A percentile compares a stretch with the other conserved stretches of the same genome.
phyloP scores from a whole-genome alignment of 2,113 vertebrate species.

The Nyctibius bracteatus region DNA sequence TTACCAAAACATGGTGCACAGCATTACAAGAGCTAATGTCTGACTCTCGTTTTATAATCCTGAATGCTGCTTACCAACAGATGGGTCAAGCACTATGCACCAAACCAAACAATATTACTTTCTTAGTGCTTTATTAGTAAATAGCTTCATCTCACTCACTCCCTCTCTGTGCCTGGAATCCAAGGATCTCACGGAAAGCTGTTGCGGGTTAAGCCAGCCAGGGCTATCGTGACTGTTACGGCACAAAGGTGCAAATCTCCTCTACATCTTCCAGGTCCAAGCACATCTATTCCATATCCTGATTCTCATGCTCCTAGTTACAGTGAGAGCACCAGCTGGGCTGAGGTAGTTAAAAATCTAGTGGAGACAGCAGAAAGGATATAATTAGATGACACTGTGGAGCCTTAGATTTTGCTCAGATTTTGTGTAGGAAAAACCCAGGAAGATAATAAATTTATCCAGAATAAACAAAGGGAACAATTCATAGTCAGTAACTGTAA shows the following conservation, averaged over 20 bases:
- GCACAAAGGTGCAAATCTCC: not conserved
- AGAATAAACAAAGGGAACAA: constrained; percentile 2
- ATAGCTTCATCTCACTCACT: not conserved
- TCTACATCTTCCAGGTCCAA: not conserved
- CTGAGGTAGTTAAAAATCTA: not conserved
- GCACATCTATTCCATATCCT: not conserved
- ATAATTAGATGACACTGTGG: not conserved
- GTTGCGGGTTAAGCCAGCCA: not conserved
- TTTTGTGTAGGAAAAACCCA: not conserved
- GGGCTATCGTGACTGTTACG: rapidly evolving
- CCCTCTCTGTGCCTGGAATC: not conserved
- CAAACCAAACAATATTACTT: not conserved
- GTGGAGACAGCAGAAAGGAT: not conserved
- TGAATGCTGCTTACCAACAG: not conserved
- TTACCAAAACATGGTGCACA: not conserved
- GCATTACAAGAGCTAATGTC: not conserved
- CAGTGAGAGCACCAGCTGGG: not conserved
- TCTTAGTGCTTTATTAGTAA: not conserved
- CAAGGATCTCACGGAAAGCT: not conserved
- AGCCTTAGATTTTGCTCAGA: not conserved
- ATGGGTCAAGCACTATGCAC: not conserved
- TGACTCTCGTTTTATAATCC: not conserved
- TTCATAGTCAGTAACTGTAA: constrained; percentile 8
- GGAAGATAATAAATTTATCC: not conserved
- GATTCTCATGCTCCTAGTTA: not conserved